Base-by-base conservation (phyloP, 2,797 vertebrate species). In the Hipposideros larvatus region DNA sequence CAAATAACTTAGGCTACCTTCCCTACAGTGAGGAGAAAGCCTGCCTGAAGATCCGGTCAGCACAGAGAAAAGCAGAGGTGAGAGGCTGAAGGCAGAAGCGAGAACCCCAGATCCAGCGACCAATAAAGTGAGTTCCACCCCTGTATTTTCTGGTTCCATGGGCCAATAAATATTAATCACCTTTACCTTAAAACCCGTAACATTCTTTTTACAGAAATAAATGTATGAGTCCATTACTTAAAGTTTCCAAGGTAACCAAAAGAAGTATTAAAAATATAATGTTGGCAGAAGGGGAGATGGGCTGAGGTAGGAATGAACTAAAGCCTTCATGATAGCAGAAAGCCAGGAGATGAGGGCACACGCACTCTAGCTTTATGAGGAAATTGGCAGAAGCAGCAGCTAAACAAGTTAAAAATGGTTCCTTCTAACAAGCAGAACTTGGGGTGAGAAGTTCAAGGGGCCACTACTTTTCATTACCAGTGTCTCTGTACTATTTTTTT, bases 241-340 rank as follows among this genome's bases (percentile, higher is more conserved):
- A 92, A 41, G 94, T 97, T 96, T 95, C 97, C 95, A 95, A 92
- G 96, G 90, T 85, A 94, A 96, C 94, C 77, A 66, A 91, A 90
- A 83, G 75, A 79, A 91, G 74, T 93, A 68, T 87, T 94, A 96
- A 91, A 97, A 97, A 97, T 87, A 86, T 21, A 91, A 43, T 78
- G 16, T 46, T 96, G 90, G 90, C 92, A 96, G 92, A 92, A 93
- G 57, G 26, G 41, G 80, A 95, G 95, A 80, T 4, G 11, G 13
- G 41, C 75, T 77, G 82, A 85, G 3, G 4, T 55, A 88, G 84
- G 83, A 92, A 92, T 51, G 51, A 96, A 28, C 48, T 59, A 26
- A 15, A 22, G 34, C 43, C 59, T 82, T 59, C 74, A 6, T 92
- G 71, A 46, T 31, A 53, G 87, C 59, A 5, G 53, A 87, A 82